Conservation (phyloP, 2,113 vertebrate species). For the Gopherus evgoodei region DNA sequence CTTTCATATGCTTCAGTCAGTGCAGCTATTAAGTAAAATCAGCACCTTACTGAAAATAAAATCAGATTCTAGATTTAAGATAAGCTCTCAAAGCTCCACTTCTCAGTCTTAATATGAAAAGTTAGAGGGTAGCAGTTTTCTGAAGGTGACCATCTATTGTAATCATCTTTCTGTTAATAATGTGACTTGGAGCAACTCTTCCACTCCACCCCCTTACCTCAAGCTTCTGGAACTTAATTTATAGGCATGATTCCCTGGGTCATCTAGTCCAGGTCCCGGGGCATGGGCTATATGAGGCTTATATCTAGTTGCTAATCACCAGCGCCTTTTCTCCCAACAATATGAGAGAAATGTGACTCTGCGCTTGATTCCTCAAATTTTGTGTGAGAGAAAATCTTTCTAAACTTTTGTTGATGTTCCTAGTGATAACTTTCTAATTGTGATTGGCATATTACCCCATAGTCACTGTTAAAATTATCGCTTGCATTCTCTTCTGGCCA, state of each 20-base stretch:
- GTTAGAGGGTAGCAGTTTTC: background rate
- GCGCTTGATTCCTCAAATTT: background rate
- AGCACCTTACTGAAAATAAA: background rate
- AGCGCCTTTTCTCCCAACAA: background rate
- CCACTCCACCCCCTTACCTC: background rate
- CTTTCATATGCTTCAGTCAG: background rate
- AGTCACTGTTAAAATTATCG: background rate
- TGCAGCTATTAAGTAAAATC: background rate
- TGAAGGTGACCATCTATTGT: background rate
- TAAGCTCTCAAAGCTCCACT: background rate
- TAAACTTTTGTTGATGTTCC: background rate
- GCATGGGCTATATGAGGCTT: no score
- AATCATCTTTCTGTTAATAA: background rate
- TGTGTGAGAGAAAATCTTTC: slow-evolving; percentile 9
- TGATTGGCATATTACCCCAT: background rate
- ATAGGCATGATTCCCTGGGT: background rate
- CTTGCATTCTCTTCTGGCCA: background rate
- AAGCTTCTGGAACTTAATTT: background rate
- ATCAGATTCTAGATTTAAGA: background rate
- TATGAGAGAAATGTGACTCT: background rate
- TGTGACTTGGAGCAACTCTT: background rate
- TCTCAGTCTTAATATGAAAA: background rate
- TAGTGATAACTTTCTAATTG: background rate
- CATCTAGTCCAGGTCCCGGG: background rate
- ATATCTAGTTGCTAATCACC: background rate